These are phyloP conservation scores for Macrosiphum euphorbiae DNA, from an alignment of 2,888 invertebrate species.

Conservation along the genomic window DNA sequence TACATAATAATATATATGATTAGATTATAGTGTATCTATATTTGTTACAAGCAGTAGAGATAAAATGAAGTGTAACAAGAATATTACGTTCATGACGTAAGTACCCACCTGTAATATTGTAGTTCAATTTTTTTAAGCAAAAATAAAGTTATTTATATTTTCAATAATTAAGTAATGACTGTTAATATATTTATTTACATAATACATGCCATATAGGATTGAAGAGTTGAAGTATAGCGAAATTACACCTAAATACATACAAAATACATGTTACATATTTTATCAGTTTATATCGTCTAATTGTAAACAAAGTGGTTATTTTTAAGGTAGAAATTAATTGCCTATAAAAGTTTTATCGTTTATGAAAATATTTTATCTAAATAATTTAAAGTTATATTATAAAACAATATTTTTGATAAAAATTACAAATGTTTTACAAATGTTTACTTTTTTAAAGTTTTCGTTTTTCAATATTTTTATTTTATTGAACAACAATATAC, in stretches of 20 bases:
- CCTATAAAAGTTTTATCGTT: background rate
- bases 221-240: background rate
- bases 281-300: background rate
- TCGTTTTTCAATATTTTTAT: background rate
- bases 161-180: background rate
- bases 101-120: too few species aligned
- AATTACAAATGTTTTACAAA: background rate
- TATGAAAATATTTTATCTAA: background rate
- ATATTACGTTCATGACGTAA: background rate
- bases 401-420: background rate
- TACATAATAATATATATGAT: background rate
- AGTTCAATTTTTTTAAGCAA: background rate
- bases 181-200: background rate
- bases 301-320: background rate
- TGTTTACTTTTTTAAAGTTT: background rate
- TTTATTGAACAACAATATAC: background rate
- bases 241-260: background rate
- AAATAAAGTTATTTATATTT: background rate
- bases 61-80: background rate
- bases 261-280: background rate
- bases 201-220: background rate
- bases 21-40: background rate
- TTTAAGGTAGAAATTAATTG: background rate
- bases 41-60: background rate
- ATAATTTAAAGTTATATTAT: background rate